These are phyloP conservation scores for Helicolenus hilgendorfi DNA, from an alignment of 2,797 vertebrate genomes.

Conservation along the genomic window DNA sequence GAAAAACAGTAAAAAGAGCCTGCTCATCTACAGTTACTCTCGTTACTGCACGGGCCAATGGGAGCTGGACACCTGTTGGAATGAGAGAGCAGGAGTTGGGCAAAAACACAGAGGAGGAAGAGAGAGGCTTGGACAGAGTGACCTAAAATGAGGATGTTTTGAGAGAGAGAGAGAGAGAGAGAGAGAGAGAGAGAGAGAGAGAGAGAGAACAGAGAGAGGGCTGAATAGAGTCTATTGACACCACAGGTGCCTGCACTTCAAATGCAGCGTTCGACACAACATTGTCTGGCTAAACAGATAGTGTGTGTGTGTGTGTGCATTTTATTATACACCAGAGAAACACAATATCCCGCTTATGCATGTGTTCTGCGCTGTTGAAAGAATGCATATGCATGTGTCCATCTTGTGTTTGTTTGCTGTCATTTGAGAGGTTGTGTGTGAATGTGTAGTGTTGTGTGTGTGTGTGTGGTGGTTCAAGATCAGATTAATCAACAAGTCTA, in stretches of 20 bases:
- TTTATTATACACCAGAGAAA: conserved; percentile 32
- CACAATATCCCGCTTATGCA: conserved; percentile 36
- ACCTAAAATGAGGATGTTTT: neutral
- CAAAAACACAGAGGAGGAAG: neutral
- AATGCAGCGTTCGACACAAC: conserved; percentile 15
- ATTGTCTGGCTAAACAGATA: neutral
- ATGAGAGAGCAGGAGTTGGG: neutral
- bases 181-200: conserved; percentile 3
- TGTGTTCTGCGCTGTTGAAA: conserved; percentile 9
- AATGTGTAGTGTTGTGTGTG: neutral
- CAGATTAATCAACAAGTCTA: conserved; percentile 43
- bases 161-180: neutral
- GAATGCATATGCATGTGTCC: conserved; percentile 46
- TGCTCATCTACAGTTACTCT: neutral
- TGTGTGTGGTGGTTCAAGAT: conserved; percentile 3
- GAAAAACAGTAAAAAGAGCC: neutral
- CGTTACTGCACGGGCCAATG: neutral
- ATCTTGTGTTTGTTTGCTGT: conserved; percentile 37
- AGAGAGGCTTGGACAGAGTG: neutral
- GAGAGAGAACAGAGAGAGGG: neutral
- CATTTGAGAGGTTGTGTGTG: conserved; percentile 37
- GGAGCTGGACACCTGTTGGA: conserved; percentile 40
- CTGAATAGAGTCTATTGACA: conserved; percentile 47
- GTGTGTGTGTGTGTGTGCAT: neutral
- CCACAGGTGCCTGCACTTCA: conserved; percentile 76